Evolutionary conservation across 2,888 invertebrate species (phyloP).

Genomic region (Geotrupes spiniger): DNA sequence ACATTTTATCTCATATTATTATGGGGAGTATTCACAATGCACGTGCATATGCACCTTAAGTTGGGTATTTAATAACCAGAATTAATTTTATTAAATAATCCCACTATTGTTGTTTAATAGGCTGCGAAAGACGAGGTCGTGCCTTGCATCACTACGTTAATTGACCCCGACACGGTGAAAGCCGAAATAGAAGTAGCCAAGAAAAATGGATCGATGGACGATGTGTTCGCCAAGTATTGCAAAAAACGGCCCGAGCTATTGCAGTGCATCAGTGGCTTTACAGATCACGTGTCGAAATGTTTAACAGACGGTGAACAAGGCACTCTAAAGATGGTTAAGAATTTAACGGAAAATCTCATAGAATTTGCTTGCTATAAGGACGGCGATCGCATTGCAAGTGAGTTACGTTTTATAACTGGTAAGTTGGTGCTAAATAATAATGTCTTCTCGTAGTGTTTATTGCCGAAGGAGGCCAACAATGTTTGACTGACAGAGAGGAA

Average conservation of each 20-base stretch:
- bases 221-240: conserved; percentile 62
- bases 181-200: conserved; percentile 68
- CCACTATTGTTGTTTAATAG: conserved; percentile 46
- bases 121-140: conserved; percentile 49
- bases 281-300: conserved; percentile 60
- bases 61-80: background rate
- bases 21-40: background rate
- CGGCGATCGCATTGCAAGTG: conserved; percentile 78
- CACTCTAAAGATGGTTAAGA: conserved; percentile 60
- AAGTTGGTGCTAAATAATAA: background rate
- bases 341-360: conserved; percentile 66
- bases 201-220: conserved; percentile 55
- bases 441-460: conserved; percentile 64
- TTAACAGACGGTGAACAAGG: conserved; percentile 61
- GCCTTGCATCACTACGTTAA: conserved; percentile 58
- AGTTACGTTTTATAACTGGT: conserved; percentile 41
- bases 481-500: conserved; percentile 60
- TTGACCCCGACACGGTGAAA: conserved; percentile 59
- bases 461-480: conserved; percentile 77
- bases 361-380: conserved; percentile 77
- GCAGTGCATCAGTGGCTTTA: conserved; percentile 60
- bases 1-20: no score
- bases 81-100: background rate
- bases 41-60: background rate
- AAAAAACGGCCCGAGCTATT: conserved; percentile 60